Conservation (phyloP, 92 coral and sea anemone genomes). For the Parazoanthus darwini region DNA sequence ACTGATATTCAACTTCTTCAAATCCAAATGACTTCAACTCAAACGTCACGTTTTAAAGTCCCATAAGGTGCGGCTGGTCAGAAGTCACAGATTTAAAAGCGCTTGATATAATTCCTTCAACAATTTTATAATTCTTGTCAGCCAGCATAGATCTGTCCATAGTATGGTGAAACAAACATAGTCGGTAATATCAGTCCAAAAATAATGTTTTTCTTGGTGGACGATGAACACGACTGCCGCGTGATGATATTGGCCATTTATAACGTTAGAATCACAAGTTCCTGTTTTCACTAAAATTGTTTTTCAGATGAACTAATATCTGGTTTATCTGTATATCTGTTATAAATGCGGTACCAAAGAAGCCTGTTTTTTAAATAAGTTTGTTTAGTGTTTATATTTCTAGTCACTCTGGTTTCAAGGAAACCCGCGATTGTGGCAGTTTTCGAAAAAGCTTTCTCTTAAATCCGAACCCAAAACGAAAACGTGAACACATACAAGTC, state of each 20-base stretch:
- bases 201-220: neutral
- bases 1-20: neutral
- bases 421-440: neutral
- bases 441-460: neutral
- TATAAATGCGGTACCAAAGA: too few species aligned
- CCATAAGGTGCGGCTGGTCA: neutral
- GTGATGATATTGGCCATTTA: neutral
- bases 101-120: neutral
- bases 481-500: neutral
- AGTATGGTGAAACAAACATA: neutral
- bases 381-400: neutral
- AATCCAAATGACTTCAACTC: slow-evolving; percentile 1
- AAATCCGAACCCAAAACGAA: neutral
- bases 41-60: neutral
- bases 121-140: neutral
- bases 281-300: neutral
- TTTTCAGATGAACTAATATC: too few species aligned
- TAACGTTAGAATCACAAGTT: neutral
- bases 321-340: too few species aligned
- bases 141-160: neutral
- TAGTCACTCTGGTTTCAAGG: neutral
- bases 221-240: neutral
- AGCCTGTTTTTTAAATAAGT: neutral
- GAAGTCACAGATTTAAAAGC: neutral
- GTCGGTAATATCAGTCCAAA: neutral